Evolutionary conservation across 2,113 vertebrate genomes (phyloP).

Genomic region (Capricornis sumatraensis): DNA sequence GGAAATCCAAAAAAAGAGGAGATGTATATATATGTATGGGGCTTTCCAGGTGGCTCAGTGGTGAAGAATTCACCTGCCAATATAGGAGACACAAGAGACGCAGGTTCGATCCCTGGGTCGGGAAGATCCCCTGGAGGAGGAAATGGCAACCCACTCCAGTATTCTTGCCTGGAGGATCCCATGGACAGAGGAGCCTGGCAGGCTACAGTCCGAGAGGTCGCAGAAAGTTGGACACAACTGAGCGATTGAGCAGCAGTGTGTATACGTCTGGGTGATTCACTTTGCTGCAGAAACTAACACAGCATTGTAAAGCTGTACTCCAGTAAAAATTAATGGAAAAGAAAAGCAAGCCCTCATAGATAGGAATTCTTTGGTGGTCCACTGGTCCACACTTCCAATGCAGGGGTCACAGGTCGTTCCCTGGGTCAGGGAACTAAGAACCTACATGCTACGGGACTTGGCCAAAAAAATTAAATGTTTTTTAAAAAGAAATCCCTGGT

Average conservation of each 20-base stretch:
- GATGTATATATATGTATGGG: background rate
- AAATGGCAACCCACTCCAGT: background rate
- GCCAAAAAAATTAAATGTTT: background rate
- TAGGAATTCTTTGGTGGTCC: background rate
- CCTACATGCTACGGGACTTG: background rate
- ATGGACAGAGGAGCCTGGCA: background rate
- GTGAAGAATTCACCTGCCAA: background rate
- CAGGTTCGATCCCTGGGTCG: background rate
- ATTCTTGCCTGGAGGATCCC: background rate
- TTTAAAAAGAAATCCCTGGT: background rate
- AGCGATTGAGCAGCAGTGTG: background rate
- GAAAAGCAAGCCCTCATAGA: background rate
- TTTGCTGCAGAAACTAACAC: background rate
- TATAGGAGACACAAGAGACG: background rate
- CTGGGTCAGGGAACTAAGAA: background rate
- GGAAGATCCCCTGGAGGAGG: background rate
- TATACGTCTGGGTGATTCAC: fast-evolving
- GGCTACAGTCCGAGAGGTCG: background rate
- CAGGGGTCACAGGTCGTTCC: background rate
- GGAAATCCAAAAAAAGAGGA: background rate
- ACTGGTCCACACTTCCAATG: background rate
- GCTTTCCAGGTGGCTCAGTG: background rate
- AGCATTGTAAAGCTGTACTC: background rate
- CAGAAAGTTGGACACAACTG: background rate
- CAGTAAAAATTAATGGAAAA: background rate